phyloP scores from a whole-genome alignment of 2,797 vertebrate species.

The Lepus oiostolus region DNA sequence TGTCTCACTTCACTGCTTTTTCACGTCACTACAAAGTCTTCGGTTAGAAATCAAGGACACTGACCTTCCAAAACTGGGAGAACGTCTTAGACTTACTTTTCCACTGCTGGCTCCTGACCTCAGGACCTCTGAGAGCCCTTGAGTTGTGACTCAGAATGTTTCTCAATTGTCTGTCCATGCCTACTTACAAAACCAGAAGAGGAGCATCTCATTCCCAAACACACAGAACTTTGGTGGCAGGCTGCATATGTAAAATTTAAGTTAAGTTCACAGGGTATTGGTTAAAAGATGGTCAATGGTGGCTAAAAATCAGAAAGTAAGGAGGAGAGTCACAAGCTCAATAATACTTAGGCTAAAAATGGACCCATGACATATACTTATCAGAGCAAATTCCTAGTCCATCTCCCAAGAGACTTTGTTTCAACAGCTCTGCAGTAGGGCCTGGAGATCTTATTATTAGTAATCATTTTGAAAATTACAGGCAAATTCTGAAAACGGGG shows the following conservation, averaged over 20 bases:
- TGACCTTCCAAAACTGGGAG: background rate
- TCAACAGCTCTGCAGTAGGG: background rate
- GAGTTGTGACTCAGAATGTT: background rate
- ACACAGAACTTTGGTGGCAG: background rate
- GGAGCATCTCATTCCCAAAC: background rate
- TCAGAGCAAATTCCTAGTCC: background rate
- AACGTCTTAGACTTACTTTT: background rate
- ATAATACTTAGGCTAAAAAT: background rate
- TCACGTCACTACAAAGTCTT: background rate
- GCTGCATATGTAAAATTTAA: background rate
- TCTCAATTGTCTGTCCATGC: too few relatives aligned
- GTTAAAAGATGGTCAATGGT: background rate
- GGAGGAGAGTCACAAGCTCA: background rate
- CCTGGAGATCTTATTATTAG: background rate
- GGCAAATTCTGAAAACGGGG: background rate
- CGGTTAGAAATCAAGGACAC: background rate
- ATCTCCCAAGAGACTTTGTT: background rate
- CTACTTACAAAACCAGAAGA: background rate
- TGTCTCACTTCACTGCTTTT: background rate
- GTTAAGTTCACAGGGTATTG: background rate
- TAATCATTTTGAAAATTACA: background rate
- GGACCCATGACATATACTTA: background rate
- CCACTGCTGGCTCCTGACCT: background rate
- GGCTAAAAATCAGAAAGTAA: background rate
- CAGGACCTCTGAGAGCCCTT: background rate